These are phyloP conservation scores for Lepilemur ruficaudatus DNA, from an alignment of 2,797 vertebrate genomes.

Conservation along the genomic window DNA sequence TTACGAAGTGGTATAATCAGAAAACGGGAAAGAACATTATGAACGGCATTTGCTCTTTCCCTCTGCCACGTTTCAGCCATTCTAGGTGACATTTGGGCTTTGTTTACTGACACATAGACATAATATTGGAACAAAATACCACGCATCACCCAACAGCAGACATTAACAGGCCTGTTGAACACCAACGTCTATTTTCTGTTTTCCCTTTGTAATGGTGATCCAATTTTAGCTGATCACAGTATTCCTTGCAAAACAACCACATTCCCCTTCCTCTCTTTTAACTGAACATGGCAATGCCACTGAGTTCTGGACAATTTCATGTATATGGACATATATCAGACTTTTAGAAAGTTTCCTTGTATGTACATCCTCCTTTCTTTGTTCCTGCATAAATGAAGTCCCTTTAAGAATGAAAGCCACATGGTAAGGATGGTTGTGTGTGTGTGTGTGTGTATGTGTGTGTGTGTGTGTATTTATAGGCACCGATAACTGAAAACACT, in stretches of 20 bases:
- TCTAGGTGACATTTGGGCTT: not conserved
- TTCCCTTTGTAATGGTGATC: not conserved
- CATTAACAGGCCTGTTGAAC: not conserved
- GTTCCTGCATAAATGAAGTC: not conserved
- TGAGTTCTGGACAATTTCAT: constrained; percentile 17
- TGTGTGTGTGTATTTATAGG: not conserved
- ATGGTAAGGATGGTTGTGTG: not conserved
- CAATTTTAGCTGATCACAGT: not conserved
- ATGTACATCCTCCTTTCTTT: not conserved
- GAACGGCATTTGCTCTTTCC: not conserved
- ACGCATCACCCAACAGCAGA: not conserved
- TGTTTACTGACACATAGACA: not conserved
- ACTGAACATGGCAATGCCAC: not conserved
- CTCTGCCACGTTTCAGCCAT: not conserved
- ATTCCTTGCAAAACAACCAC: not conserved
- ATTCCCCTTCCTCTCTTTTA: not conserved
- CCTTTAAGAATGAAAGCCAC: not conserved
- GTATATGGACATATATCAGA: not conserved
- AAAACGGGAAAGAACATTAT: not conserved
- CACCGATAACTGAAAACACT: not conserved
- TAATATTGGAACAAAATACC: not conserved
- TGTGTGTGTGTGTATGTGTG: not conserved
- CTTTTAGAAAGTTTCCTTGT: constrained; percentile 26
- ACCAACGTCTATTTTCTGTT: not conserved
- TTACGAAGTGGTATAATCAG: not conserved